Conservation (phyloP, 2,888 invertebrate species). For the Cremastobaeus sp. region DNA sequence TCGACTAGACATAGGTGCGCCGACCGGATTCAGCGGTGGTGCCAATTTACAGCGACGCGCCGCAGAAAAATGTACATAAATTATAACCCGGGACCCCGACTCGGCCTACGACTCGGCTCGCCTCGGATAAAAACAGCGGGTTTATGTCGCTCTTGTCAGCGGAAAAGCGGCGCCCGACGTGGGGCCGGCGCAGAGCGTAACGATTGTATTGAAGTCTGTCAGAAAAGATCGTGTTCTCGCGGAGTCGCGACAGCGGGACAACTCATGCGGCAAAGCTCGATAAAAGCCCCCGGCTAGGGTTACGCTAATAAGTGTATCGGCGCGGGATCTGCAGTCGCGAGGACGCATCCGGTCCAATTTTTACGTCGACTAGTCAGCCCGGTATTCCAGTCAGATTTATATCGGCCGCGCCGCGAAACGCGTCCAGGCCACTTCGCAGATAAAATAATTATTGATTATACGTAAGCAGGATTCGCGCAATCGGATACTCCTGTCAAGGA, state of each 20-base stretch:
- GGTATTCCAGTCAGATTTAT: conserved; percentile 28
- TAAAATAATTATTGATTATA: conserved; percentile 26
- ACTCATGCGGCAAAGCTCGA: conserved; percentile 34
- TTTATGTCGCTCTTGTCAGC: conserved; percentile 18
- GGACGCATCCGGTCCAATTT: conserved; percentile 46
- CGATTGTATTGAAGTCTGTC: conserved; percentile 39
- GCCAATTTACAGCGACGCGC: conserved; percentile 39
- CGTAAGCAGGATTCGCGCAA: too few species aligned
- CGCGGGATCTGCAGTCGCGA: conserved; percentile 10
- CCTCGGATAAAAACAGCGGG: conserved; percentile 9
- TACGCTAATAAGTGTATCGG: conserved; percentile 17
- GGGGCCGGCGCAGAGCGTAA: conserved; percentile 7
- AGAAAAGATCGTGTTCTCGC: conserved; percentile 11
- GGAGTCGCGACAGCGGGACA: conserved; percentile 20
- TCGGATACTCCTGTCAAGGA: too few species aligned
- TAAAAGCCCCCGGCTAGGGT: too few species aligned
- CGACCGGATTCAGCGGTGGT: conserved; percentile 36
- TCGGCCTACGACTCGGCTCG: conserved; percentile 20
- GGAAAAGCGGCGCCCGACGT: conserved; percentile 28
- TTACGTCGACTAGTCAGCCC: conserved; percentile 22
- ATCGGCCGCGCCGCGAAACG: background rate
- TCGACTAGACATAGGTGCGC: conserved; percentile 55
- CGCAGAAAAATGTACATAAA: conserved; percentile 34
- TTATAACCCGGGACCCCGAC: conserved; percentile 28
- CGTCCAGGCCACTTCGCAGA: conserved; percentile 10